phyloP scores from a whole-genome alignment of 1,140 invertebrate species.

The Brachionus asplanchnoidis region DNA sequence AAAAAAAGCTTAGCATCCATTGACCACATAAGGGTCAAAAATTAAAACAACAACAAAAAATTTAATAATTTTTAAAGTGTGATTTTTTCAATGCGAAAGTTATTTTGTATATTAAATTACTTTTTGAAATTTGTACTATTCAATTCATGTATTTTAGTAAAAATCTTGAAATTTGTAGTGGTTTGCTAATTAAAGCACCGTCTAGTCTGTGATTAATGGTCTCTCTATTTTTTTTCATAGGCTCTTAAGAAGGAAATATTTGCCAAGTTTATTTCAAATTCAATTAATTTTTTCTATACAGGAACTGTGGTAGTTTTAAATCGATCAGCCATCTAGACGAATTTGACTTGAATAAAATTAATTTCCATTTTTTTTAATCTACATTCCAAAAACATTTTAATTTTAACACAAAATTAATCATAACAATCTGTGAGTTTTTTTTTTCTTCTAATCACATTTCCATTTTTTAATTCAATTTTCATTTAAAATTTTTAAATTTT shows the following conservation, averaged over 20 bases:
- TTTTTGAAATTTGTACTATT: neutral
- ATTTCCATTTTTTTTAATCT: too few species aligned
- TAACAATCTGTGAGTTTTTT: too few species aligned
- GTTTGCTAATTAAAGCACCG: neutral
- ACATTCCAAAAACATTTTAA: too few species aligned
- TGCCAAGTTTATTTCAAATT: neutral
- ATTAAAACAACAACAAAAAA: neutral
- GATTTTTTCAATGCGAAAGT: conserved; percentile 26
- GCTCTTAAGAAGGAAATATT: neutral
- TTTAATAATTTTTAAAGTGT: neutral
- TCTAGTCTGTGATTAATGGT: conserved; percentile 31
- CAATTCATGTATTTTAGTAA: neutral
- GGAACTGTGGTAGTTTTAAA: neutral
- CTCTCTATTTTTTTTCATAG: neutral
- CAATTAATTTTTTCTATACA: neutral
- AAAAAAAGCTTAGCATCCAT: neutral
- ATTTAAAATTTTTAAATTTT: too few species aligned
- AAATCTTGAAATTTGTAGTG: neutral
- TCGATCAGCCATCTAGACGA: neutral
- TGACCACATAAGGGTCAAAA: neutral
- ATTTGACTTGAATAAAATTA: too few species aligned
- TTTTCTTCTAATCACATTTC: too few species aligned
- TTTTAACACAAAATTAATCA: too few species aligned
- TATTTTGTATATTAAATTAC: conserved; percentile 33
- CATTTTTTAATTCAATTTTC: too few species aligned